Percentiles rank a stretch among this genome's conserved stretches.
These are phyloP conservation scores for Latrodectus hesperus DNA, from an alignment of 2,888 invertebrate genomes.

Conservation along the genomic window DNA sequence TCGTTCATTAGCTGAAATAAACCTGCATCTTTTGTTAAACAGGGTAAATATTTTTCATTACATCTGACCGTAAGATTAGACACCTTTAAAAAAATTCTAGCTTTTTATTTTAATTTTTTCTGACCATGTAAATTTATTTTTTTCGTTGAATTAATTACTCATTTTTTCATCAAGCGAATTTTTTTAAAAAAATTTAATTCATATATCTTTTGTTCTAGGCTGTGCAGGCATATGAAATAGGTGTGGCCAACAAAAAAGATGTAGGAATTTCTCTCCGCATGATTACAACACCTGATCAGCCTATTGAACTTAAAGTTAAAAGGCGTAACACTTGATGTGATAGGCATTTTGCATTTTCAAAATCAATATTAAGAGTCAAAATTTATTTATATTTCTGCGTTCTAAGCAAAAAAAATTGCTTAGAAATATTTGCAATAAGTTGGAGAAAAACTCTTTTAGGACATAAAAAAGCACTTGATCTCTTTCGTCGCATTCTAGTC, in stretches of 20 bases:
- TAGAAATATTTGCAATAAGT: too few species aligned
- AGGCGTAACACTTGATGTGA: constrained; percentile 15
- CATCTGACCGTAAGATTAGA: too few species aligned
- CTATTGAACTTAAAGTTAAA: constrained; percentile 56
- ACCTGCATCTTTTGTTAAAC: constrained; percentile 82
- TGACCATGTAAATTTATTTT: too few species aligned
- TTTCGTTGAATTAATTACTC: too few species aligned
- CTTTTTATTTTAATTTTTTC: too few species aligned
- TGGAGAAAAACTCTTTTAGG: too few species aligned
- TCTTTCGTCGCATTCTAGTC: background rate
- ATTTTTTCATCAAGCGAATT: too few species aligned
- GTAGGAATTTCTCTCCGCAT: constrained; percentile 72
- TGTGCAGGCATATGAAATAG: constrained; percentile 73
- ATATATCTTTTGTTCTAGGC: constrained; percentile 72
- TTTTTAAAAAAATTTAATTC: too few species aligned
- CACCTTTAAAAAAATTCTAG: too few species aligned
- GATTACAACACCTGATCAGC: constrained; percentile 72
- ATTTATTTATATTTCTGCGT: background rate
- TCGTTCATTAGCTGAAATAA: constrained; percentile 85
- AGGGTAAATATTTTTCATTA: constrained; percentile 78
- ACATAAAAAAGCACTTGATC: background rate
- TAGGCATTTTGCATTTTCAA: background rate
- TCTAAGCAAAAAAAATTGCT: background rate
- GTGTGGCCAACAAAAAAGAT: constrained; percentile 70
- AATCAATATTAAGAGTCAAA: background rate